phyloP scores from a whole-genome alignment of 2,797 vertebrate species.

The Aulostomus chinensis region DNA sequence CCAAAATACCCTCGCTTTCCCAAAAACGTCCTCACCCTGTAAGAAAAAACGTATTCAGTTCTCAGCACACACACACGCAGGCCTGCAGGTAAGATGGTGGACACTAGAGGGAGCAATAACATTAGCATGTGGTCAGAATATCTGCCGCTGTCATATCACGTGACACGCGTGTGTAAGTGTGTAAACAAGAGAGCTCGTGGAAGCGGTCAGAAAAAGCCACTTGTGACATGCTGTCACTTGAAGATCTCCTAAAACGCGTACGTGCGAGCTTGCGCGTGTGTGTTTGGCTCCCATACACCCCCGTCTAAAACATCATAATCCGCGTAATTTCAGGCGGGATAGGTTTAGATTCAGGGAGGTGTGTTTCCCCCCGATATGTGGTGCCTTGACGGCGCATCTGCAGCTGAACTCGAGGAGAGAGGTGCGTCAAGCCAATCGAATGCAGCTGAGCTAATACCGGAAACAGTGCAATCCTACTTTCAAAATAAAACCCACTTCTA shows the following conservation, averaged over 20 bases:
- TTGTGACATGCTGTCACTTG: too few relatives aligned
- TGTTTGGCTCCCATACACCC: background rate
- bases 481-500: background rate
- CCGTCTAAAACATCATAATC: too few relatives aligned
- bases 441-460: constrained; percentile 2
- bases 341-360: background rate
- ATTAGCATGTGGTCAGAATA: constrained; percentile 12
- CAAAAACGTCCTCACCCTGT: too few relatives aligned
- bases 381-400: background rate
- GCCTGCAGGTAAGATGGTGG: background rate
- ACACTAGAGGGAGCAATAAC: constrained; percentile 50
- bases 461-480: constrained; percentile 4
- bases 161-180: constrained; percentile 7
- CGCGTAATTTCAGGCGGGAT: too few relatives aligned
- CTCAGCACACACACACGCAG: background rate
- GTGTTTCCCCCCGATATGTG: background rate
- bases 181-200: background rate
- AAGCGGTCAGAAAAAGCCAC: too few relatives aligned
- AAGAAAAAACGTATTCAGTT: too few relatives aligned
- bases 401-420: background rate
- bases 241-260: too few relatives aligned
- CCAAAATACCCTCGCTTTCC: too few relatives aligned
- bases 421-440: constrained; percentile 9
- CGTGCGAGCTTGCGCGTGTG: too few relatives aligned
- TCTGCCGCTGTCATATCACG: constrained; percentile 8